phyloP scores from a whole-genome alignment of 2,113 vertebrate species.

The Aptenodytes patagonicus region DNA sequence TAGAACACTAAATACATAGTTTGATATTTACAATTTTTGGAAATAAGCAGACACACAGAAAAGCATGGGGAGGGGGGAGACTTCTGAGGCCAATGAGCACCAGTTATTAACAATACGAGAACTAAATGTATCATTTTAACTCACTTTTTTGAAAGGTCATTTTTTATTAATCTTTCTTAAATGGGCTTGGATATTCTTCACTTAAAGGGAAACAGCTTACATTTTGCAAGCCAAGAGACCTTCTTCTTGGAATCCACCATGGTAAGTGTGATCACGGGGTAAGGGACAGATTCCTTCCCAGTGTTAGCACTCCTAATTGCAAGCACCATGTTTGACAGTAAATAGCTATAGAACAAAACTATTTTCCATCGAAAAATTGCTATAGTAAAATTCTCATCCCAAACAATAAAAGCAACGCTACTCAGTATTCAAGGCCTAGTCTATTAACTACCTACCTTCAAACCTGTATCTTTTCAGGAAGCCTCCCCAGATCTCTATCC shows the following conservation, averaged over 20 bases:
- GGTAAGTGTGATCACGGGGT: background rate
- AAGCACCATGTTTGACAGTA: background rate
- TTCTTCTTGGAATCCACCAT: background rate
- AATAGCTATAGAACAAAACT: background rate
- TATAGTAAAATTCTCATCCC: background rate
- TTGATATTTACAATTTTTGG: conserved; percentile 33
- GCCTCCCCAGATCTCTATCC: background rate
- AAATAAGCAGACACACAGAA: background rate
- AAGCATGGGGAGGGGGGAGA: background rate
- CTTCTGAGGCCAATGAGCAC: background rate
- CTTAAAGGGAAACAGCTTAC: background rate
- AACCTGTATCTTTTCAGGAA: background rate
- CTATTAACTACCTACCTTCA: background rate
- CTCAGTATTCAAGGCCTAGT: background rate
- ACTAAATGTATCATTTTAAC: background rate
- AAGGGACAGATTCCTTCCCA: background rate
- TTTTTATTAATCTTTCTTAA: conserved; percentile 30
- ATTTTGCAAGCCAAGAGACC: background rate
- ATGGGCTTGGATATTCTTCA: background rate
- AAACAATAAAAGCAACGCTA: background rate
- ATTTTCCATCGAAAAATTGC: background rate
- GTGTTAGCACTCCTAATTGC: background rate
- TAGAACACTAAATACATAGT: background rate
- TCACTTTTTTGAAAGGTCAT: conserved; percentile 23
- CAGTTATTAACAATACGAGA: conserved; percentile 21